phyloP scores from a whole-genome alignment of 1,140 invertebrate genomes.

The Sycobia sp. region DNA sequence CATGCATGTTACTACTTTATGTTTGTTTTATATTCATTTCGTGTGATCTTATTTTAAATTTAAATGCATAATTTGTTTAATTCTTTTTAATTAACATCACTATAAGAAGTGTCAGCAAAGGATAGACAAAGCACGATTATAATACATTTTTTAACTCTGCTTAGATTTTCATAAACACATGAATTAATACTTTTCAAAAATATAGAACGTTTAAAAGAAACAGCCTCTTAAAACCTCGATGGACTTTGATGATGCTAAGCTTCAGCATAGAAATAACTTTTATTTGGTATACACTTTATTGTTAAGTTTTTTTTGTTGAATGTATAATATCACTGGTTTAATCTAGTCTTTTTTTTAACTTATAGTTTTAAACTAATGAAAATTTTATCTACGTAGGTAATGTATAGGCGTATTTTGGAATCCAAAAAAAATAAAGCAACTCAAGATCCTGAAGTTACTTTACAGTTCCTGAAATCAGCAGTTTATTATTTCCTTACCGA shows the following conservation, averaged over 20 bases:
- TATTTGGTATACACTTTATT: conserved; percentile 4
- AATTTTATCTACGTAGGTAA: conserved; percentile 65
- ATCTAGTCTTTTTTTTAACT: no score
- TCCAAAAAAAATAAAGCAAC: conserved; percentile 69
- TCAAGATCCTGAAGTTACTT: conserved; percentile 82
- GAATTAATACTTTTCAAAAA: no score
- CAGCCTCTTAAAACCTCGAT: conserved; percentile 53
- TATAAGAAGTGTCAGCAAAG: no score
- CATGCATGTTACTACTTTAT: neutral
- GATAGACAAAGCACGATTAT: no score
- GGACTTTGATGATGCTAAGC: conserved; percentile 38
- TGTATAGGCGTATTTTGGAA: conserved; percentile 80
- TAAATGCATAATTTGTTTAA: conserved; percentile 15
- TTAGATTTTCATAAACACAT: neutral
- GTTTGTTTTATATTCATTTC: neutral
- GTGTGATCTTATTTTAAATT: conserved; percentile 15
- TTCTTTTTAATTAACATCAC: conserved; percentile 13
- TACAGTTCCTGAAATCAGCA: conserved; percentile 88
- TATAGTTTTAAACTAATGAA: conserved; percentile 3
- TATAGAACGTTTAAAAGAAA: conserved; percentile 44
- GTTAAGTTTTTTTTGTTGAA: neutral
- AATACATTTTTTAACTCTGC: conserved; percentile 2
- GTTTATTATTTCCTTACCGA: conserved; percentile 89
- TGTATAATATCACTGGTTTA: no score
- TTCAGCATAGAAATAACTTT: conserved; percentile 15